A percentile compares a stretch with the other conserved stretches of the same genome.
phyloP scores from a whole-genome alignment of 37 sponge, comb jelly and placozoan genomes.

The Aplysina aerophoba region DNA sequence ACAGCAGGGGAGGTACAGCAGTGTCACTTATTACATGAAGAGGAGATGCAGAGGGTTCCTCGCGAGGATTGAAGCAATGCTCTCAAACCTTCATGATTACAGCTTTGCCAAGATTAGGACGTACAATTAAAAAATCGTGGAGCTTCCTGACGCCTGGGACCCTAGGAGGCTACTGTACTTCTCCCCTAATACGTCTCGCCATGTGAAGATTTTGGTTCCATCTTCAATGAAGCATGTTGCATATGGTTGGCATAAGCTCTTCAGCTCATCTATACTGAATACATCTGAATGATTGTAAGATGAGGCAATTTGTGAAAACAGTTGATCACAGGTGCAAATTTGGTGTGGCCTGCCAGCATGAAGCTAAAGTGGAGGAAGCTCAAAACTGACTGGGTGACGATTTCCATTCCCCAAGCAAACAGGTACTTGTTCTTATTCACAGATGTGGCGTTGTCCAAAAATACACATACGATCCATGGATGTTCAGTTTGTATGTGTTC shows the following conservation, averaged over 20 bases:
- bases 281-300: conserved; percentile 26
- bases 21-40: no score
- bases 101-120: no score
- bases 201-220: conserved; percentile 25
- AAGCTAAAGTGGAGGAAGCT: conserved; percentile 34
- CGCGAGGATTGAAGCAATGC: no score
- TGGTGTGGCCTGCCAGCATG: conserved; percentile 62
- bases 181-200: conserved; percentile 29
- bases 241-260: background rate
- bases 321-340: conserved; percentile 56
- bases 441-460: no score
- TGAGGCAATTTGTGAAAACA: conserved; percentile 24
- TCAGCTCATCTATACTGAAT: conserved; percentile 27
- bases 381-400: background rate
- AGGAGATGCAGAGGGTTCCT: no score
- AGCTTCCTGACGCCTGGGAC: no score
- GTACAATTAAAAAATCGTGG: no score
- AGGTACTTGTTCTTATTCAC: conserved; percentile 19
- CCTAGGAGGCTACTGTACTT: no score
- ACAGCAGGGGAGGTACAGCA: no score
- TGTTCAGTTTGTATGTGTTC: no score
- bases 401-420: conserved; percentile 51
- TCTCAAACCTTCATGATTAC: no score
- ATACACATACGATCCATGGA: no score
- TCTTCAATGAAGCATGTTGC: conserved; percentile 16